Evolutionary conservation across 53 echinoderm and acorn worm genomes (phyloP).

Genomic region (Henricia sp.): DNA sequence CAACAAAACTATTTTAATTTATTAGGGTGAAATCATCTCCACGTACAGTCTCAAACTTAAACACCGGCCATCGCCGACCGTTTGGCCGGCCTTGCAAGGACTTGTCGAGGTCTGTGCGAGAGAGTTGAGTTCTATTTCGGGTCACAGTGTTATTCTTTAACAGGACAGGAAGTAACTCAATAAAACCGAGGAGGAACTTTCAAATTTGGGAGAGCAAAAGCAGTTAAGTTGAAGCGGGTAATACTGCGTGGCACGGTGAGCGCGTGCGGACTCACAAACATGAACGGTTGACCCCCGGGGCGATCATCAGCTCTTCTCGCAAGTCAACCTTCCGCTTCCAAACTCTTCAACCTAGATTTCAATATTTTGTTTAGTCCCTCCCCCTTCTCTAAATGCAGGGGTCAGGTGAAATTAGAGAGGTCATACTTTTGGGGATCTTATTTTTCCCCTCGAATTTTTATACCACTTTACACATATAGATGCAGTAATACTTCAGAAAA

Average conservation of each 20-base stretch:
- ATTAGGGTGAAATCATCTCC: no score
- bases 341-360: not conserved
- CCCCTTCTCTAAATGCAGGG: not conserved
- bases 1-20: no score
- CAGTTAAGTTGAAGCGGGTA: slow-evolving; percentile 46
- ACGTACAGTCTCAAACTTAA: no score
- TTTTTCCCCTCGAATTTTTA: no score
- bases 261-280: slow-evolving; percentile 12
- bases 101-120: not conserved
- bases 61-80: no score
- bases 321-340: not conserved
- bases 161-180: slow-evolving; percentile 33
- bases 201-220: slow-evolving; percentile 42
- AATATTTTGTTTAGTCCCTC: not conserved
- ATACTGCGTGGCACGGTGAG: no score
- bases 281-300: not conserved
- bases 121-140: slow-evolving; percentile 18
- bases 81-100: no score
- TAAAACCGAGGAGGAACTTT: slow-evolving; percentile 40
- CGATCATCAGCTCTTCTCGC: not conserved
- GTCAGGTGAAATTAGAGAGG: not conserved
- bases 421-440: not conserved
- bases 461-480: no score
- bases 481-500: no score
- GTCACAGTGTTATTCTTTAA: slow-evolving; percentile 43